Conservation (phyloP, 2,888 invertebrate genomes). For the Leptogaster cylindrica region DNA sequence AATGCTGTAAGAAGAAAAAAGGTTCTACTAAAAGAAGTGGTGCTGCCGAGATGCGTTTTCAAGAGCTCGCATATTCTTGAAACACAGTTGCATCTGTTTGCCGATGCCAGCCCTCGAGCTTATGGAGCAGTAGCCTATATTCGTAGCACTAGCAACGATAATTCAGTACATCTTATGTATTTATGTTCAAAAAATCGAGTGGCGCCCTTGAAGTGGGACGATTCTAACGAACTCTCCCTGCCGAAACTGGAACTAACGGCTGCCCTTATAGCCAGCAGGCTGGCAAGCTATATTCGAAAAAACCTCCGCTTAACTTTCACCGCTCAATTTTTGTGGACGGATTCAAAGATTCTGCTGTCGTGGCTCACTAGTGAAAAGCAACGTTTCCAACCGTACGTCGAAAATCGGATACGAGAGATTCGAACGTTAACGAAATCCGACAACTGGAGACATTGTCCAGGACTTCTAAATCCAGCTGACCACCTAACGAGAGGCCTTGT, state of each 20-base stretch:
- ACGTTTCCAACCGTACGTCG: background rate
- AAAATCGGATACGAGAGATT: background rate
- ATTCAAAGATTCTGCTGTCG: background rate
- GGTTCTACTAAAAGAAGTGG: too few species aligned
- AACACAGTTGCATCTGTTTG: background rate
- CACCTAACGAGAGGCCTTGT: background rate
- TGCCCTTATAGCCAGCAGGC: background rate
- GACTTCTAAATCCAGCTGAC: background rate
- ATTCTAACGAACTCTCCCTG: background rate
- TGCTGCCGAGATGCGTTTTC: background rate
- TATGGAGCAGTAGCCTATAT: background rate
- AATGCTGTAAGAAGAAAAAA: background rate
- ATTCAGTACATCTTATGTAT: too few species aligned
- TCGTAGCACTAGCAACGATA: too few species aligned
- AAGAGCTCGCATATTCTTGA: background rate
- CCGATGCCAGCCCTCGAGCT: background rate
- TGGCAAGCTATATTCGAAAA: background rate
- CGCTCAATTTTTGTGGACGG: background rate
- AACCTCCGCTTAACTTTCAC: background rate
- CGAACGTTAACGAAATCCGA: background rate
- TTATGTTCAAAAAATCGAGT: too few species aligned
- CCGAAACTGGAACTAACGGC: background rate
- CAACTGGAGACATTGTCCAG: background rate
- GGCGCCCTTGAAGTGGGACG: too few species aligned
- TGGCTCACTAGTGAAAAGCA: background rate